Evolutionary conservation across 1,140 invertebrate species (phyloP), one percentile per base, ranked within the genome.

Genomic region (Drosophila grimshawi): DNA sequence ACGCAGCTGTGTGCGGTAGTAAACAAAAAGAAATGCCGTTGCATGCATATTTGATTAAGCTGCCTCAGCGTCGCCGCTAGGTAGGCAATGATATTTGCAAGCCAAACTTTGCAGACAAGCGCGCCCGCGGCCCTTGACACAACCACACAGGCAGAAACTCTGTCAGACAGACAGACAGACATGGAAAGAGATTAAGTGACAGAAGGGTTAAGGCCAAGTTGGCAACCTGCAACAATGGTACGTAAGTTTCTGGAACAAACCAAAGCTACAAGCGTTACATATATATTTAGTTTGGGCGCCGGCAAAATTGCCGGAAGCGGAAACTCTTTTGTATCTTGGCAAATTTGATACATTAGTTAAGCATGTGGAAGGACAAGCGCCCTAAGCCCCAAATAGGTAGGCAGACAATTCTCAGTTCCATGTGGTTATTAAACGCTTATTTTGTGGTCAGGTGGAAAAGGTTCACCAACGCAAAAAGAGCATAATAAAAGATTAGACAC

Each of bases 21-120:
- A 62, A 69, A 49, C 61, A 55, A 51, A 56, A 71, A 63, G 60
- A 62, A 75, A 46, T 27, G 27, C 39, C 48, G 48, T 69, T 66
- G 72, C 67, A 79, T 78, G 78, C 78, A 80, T 80, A 78, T 80
- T 80, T 80, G 78, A 80, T 80, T 80, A 80, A 80, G 78, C 55
- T 72, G 67, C 69, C 73, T 60, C 55, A 19, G 19, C 19, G 19
- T 19, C 1, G 19, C 19, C 19, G 19, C 19, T 32, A 80, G 78
- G 70, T 80, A 78, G 75, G 78, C 78, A 74, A 74, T 80, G 78
- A 74, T 80, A 80, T 80, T 80, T 74, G 75, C 75, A 78, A 68
- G 76, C 52, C 67, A 80, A 80, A 80, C 78, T 80, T 80, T 80
- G 78, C 78, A 80, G 78, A 80, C 78, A 78, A 73, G 65, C 70